Base-by-base conservation (phyloP, 2,888 invertebrate genomes). In the Acanthosoma haemorrhoidale region DNA sequence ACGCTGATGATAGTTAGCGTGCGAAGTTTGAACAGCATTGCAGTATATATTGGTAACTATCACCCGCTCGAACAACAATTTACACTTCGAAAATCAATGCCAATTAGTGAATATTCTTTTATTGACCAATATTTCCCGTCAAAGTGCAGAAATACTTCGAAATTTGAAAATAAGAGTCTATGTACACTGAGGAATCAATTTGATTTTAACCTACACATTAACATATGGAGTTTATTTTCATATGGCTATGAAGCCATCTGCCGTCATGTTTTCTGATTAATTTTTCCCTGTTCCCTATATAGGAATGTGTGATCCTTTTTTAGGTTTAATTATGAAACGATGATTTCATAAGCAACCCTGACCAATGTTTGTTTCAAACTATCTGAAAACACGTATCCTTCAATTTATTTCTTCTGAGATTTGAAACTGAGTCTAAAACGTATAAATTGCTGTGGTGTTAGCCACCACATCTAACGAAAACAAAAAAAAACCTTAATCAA, bases 161-260 rank as follows among this genome's bases (percentile, higher is more conserved):
- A 6, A 25, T 51, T 51, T 1, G 51, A 51, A n/a, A n/a, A n/a
- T n/a, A 25, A 25, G 13, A n/a, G n/a, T n/a, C n/a, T n/a, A 21
- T 51, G 13, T n/a, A 25, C 21, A 21, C 25, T 51, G 4, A 51
- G 5, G 4, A 51, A 25, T 25, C n/a, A 51, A 25, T 25, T 51
- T 51, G 21, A n/a, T 11, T 25, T 25, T 25, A 51, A 51, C 51
- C 51, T 51, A 51, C 29, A 25, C 51, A n/a, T 25, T n/a, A 51
- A 4, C 51, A 51, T 51, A 51, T 51, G 51, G n/a, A 51, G n/a
- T 13, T 51, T 51, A n/a, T n/a, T 51, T n/a, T n/a, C 51, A 51
- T 51, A 8, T 51, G 51, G 51, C 11, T 0, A 1, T 5, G 29
- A 2, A 25, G 11, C 21, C 51, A 51, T 51, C 5, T 51, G 51